phyloP scores from a whole-genome alignment of 2,888 invertebrate species.

The Aphelenchoides bicaudatus region DNA sequence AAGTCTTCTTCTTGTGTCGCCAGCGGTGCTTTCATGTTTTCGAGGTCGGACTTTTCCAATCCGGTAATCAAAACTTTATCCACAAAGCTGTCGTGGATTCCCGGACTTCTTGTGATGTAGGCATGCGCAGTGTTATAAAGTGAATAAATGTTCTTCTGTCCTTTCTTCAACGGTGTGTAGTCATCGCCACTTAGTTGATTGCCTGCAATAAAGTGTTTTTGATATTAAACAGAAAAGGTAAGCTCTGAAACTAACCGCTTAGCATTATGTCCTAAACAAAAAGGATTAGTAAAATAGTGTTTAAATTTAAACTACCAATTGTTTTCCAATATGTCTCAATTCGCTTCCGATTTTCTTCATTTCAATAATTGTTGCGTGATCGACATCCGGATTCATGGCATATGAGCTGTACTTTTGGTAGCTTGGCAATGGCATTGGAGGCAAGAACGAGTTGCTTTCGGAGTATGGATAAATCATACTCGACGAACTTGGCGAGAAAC shows the following conservation, averaged over 20 bases:
- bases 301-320: too few relatives aligned
- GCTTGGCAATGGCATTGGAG: neutral
- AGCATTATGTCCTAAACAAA: too few relatives aligned
- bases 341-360: conserved; percentile 5
- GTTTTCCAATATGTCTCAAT: conserved; percentile 5
- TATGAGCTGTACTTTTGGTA: neutral
- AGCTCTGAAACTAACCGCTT: too few relatives aligned
- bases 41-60: neutral
- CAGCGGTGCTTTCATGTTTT: conserved; percentile 11
- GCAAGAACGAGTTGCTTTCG: neutral
- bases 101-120: neutral
- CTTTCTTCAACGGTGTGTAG: conserved; percentile 18
- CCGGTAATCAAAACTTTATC: conserved; percentile 8
- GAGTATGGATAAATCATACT: neutral
- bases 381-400: neutral
- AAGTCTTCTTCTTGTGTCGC: conserved; percentile 8
- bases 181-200: conserved; percentile 15
- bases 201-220: too few relatives aligned
- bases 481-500: neutral
- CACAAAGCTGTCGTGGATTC: conserved; percentile 8
- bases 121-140: conserved; percentile 10
- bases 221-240: too few relatives aligned
- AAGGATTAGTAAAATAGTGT: too few relatives aligned
- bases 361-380: conserved; percentile 3
- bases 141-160: conserved; percentile 4